A percentile compares a stretch with the other conserved stretches of the same genome.
phyloP scores from a whole-genome alignment of 2,797 vertebrate genomes.

The Danio jaintianensis region DNA sequence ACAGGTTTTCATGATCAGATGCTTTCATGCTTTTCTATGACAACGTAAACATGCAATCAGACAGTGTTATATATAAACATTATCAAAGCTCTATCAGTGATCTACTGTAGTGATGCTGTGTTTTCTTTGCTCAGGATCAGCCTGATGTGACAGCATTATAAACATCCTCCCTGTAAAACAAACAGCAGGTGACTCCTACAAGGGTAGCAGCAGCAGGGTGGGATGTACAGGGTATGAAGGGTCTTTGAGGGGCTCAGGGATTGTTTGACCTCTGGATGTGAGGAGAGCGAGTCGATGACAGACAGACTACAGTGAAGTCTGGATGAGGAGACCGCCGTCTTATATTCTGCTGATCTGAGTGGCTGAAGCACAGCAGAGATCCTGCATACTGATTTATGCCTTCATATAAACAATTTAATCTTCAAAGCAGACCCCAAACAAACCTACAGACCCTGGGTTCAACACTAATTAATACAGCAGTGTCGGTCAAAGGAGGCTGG shows the following conservation, averaged over 20 bases:
- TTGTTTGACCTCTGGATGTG: slow-evolving; percentile 63
- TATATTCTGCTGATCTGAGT: slow-evolving; percentile 51
- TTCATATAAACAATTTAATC: slow-evolving; percentile 24
- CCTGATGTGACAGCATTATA: slow-evolving; percentile 23
- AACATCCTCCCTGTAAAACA: slow-evolving; percentile 42
- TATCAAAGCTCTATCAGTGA: slow-evolving; percentile 6
- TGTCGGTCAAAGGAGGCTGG: neutral
- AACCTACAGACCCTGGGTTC: neutral
- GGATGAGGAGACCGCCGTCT: slow-evolving; percentile 40
- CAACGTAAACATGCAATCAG: slow-evolving; percentile 16
- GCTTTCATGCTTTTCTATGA: slow-evolving; percentile 9
- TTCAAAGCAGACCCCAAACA: slow-evolving; percentile 21
- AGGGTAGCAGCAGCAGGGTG: slow-evolving; percentile 27
- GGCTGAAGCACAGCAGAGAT: slow-evolving; percentile 15
- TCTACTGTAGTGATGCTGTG: neutral
- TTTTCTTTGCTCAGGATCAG: slow-evolving; percentile 20
- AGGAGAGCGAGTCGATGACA: slow-evolving; percentile 70
- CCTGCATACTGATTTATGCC: neutral
- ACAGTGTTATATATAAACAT: slow-evolving; percentile 11
- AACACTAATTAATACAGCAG: neutral
- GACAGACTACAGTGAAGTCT: slow-evolving; percentile 71
- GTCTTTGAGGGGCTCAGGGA: slow-evolving; percentile 48
- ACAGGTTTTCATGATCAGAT: slow-evolving; percentile 23
- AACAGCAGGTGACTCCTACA: slow-evolving; percentile 11
- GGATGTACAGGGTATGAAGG: slow-evolving; percentile 54